Conservation (phyloP, 2,888 invertebrate species). For the Idaea straminata region DNA sequence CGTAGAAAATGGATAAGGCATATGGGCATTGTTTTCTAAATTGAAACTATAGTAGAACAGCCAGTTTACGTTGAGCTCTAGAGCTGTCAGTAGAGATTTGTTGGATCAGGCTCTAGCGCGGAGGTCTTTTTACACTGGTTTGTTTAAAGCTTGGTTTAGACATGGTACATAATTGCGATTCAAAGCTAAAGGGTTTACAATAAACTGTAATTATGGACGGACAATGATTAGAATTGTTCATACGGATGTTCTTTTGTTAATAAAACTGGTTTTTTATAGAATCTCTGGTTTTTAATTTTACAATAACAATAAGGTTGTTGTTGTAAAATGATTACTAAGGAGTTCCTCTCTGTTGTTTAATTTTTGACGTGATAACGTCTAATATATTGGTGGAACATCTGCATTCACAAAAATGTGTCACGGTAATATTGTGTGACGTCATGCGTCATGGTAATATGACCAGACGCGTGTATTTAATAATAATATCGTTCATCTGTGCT, state of each 20-base stretch:
- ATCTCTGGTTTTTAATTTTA: not conserved
- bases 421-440: no score
- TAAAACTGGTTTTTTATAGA: slow-evolving; percentile 25
- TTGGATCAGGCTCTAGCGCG: not conserved
- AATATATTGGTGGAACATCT: no score
- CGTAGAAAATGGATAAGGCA: slow-evolving; percentile 77
- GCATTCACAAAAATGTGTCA: no score
- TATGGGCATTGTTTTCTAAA: slow-evolving; percentile 71
- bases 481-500: no score
- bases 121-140: slow-evolving; percentile 38
- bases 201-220: slow-evolving; percentile 61
- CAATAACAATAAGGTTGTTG: not conserved
- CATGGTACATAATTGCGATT: slow-evolving; percentile 70
- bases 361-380: no score
- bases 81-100: slow-evolving; percentile 17
- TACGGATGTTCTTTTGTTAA: slow-evolving; percentile 47
- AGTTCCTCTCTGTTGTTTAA: no score
- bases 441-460: no score
- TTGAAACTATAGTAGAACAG: slow-evolving; percentile 67
- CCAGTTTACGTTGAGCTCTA: slow-evolving; percentile 51
- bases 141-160: slow-evolving; percentile 62
- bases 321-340: not conserved
- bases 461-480: no score
- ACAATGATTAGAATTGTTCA: slow-evolving; percentile 65
- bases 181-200: slow-evolving; percentile 62